A percentile compares a stretch with the other conserved stretches of the same genome.
phyloP scores from a whole-genome alignment of 1,140 invertebrate species.

The Eupristina koningsbergeri region DNA sequence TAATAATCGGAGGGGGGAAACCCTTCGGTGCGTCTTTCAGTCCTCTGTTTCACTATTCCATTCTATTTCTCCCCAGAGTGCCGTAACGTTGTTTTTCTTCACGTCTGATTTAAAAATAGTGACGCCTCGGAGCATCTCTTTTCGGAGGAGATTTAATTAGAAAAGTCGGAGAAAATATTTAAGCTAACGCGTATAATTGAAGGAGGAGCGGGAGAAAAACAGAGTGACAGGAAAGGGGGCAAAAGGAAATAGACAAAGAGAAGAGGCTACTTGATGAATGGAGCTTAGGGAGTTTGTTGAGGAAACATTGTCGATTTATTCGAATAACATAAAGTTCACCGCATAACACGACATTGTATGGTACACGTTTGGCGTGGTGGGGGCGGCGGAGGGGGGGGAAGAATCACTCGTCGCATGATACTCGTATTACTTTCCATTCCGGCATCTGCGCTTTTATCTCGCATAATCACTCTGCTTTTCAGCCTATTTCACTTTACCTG shows the following conservation, averaged over 20 bases:
- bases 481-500: background rate
- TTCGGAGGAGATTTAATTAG: slow-evolving; percentile 28
- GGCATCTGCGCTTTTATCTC: background rate
- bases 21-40: background rate
- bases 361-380: too few relatives aligned
- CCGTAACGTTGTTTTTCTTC: slow-evolving; percentile 22
- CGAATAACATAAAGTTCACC: slow-evolving; percentile 33
- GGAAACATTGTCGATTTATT: slow-evolving; percentile 33
- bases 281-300: slow-evolving; percentile 25
- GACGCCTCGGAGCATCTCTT: background rate
- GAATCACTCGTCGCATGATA: background rate
- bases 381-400: background rate
- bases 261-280: slow-evolving; percentile 22
- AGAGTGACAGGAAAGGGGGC: background rate
- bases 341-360: background rate
- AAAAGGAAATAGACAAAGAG: background rate
- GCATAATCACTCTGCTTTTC: background rate
- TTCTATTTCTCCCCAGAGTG: slow-evolving; percentile 15
- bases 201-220: background rate
- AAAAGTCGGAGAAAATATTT: slow-evolving; percentile 28
- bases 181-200: background rate
- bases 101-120: slow-evolving; percentile 40
- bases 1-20: slow-evolving; percentile 40
- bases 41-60: slow-evolving; percentile 13
- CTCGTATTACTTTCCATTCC: slow-evolving; percentile 4